phyloP scores from a whole-genome alignment of 2,888 invertebrate species.

The Oscheius myriophilus region DNA sequence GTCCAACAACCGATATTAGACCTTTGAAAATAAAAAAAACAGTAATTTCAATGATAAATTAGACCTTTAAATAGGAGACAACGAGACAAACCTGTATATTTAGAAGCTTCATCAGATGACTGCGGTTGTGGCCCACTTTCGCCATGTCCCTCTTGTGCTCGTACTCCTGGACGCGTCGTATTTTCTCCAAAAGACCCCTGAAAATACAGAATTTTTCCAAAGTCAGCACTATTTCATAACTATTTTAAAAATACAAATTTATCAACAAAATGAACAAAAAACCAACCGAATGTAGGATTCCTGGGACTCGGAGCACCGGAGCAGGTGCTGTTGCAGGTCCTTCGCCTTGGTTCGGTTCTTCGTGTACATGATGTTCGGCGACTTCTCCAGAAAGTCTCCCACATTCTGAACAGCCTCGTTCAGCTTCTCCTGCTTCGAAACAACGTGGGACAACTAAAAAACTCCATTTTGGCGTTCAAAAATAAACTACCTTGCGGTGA shows the following conservation, averaged over 20 bases:
- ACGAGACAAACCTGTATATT: slow-evolving; percentile 79
- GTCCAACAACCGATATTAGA: too few relatives aligned
- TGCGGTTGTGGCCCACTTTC: slow-evolving; percentile 77
- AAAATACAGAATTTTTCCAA: too few relatives aligned
- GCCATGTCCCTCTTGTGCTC: slow-evolving; percentile 38
- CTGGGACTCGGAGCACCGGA: slow-evolving; percentile 30
- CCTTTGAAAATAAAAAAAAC: slow-evolving; percentile 5
- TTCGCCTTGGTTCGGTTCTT: slow-evolving; percentile 36
- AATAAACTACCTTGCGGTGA: neutral
- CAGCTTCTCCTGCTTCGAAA: slow-evolving; percentile 41
- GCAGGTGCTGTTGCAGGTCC: slow-evolving; percentile 32
- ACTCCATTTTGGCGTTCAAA: neutral
- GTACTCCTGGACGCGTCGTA: slow-evolving; percentile 34
- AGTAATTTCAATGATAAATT: neutral
- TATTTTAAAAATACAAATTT: too few relatives aligned
- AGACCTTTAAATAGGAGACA: too few relatives aligned
- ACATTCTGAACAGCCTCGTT: slow-evolving; percentile 50
- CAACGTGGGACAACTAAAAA: slow-evolving; percentile 19
- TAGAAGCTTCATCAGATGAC: slow-evolving; percentile 93
- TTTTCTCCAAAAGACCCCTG: slow-evolving; percentile 37
- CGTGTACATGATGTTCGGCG: slow-evolving; percentile 19
- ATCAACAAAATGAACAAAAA: slow-evolving; percentile 6
- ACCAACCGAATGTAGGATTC: slow-evolving; percentile 30
- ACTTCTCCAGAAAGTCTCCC: slow-evolving; percentile 37
- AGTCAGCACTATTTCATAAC: too few relatives aligned